Evolutionary conservation across 2,888 invertebrate genomes (phyloP), one percentile per base, ranked within the genome.

Genomic region (Cremastobaeus sp.): DNA sequence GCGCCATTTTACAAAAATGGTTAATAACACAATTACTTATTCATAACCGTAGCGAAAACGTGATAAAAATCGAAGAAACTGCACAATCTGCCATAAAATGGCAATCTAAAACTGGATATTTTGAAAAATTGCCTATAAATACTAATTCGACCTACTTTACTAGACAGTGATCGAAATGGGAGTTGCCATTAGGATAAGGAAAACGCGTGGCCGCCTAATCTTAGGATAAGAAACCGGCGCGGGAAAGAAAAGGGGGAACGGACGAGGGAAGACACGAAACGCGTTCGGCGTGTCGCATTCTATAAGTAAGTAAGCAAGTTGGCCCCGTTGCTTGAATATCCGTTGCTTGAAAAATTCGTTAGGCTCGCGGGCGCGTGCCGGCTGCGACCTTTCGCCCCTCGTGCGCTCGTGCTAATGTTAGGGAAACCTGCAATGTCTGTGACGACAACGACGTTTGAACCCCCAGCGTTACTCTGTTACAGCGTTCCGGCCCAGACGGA

Each of bases 341-440:
- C 78, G 78, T 78, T 78, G 78, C 76, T 74, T 78, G 78, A 78
- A 78, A 78, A 78, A 78, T 78, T 78, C 78, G 78, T 78, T 78
- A 76, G 78, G 71, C 60, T 69, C 69, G 60, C 77, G 77, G 77
- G 77, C 78, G 77, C 78, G 78, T 78, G 78, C 78, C 78, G 78
- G 78, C 78, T 78, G 78, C 78, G 77, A 76, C 76, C 74, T 73
- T 73, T 76, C 78, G 74, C 77, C 75, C 75, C 77, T 76, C 71
- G 71, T 60, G 55, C 57, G 71, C 62, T 66, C 75, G 62, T 72
- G 71, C 69, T 74, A 69, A 70, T 69, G 65, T 73, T 75, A 57
- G 76, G 72, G 65, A 65, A 65, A 66, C 73, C 66, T 73, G 68
- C 62, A 73, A 70, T 60, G 62, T 57, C 55, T 50, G 66, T 55